Evolutionary conservation across 2,113 vertebrate species (phyloP).

Genomic region (human): GRCh38 chr5:35754001-35754500

Average conservation of each 20-base stretch:
- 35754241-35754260: background rate
- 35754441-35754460: background rate
- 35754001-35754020: background rate
- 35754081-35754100: background rate
- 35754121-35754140: background rate
- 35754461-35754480: background rate
- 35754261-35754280: background rate
- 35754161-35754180: background rate
- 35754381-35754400: fast-evolving
- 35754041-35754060: background rate
- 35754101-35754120: background rate
- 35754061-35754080: background rate
- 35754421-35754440: background rate
- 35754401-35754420: background rate
- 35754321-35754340: background rate
- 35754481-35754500: background rate
- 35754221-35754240: background rate
- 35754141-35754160: background rate
- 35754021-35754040: background rate
- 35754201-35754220: background rate
- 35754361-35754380: background rate
- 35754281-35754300: background rate
- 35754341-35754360: background rate
- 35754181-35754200: background rate
- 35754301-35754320: background rate